Evolutionary conservation across 1,140 invertebrate species (phyloP), one percentile per base, ranked within the genome.

Genomic region (Oryctes rhinoceros): DNA sequence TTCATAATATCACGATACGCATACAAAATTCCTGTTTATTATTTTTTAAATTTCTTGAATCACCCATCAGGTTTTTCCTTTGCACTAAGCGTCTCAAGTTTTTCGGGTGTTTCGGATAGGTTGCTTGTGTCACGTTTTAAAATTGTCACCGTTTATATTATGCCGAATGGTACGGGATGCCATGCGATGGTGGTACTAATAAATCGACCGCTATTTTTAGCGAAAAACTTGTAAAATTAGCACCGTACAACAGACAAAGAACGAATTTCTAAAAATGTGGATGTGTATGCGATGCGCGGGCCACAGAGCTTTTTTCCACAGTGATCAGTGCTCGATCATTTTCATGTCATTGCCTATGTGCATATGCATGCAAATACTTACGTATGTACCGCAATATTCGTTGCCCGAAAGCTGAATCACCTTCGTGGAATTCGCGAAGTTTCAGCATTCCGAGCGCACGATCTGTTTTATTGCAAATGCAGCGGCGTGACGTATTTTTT

Each of bases 1-100:
- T 44, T 44, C 53, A 94, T 93, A 80, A 92, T 92, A 30, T 44
- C 53, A 94, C 93, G 80, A 92, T 92, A 30, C 98, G 5, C 39
- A 44, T 44, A 3, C 9, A 44, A 44, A 44, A 44, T 44, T 44
- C 39, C 39, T 10, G 39, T 44, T 7, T 44, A 30, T 30, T 30
- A 30, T 44, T 44, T 44, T 10, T 44, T 10, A 4, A 44, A 44
- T 10, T 5, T 44, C 5, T 44, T 10, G 39, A 10, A 44, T 44
- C 3, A 10, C 39, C 9, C 9, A 10, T 44, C 2, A 44, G 39
- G 39, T 44, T 44, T 44, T 44, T 44, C 39, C 39, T 10, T 3
- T 44, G 5, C 9, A 44, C 39, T 0, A 18, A 59, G 18, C 15
- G 3, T 59, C n/a, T n/a, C 53, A 59, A 18, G 13, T 59, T 37